Percentiles rank a stretch among this genome's conserved stretches.
Evolutionary conservation across 2,797 vertebrate species (phyloP).

Genomic region (Danio aesculapii): DNA sequence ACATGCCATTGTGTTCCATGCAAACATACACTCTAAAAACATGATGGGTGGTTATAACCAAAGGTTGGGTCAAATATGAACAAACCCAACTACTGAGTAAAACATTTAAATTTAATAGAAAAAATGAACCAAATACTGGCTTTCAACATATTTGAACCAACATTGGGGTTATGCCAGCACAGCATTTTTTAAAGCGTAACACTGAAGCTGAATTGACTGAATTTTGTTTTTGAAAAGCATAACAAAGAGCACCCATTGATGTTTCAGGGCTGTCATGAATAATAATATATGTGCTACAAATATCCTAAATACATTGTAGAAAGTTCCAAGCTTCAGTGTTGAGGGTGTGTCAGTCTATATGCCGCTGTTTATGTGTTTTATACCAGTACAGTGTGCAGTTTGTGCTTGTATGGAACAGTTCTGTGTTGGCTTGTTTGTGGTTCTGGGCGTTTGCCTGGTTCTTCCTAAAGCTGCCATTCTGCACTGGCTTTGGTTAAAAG

Average conservation of each 20-base stretch:
- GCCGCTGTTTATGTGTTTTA: conserved; percentile 74
- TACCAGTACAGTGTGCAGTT: conserved; percentile 69
- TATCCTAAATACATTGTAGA: background rate
- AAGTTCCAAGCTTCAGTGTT: conserved; percentile 55
- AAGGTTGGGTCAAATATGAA: no score
- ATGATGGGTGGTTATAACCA: no score
- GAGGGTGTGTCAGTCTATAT: conserved; percentile 70
- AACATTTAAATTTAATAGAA: no score
- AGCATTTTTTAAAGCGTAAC: background rate
- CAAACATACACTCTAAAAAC: no score
- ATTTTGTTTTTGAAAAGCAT: background rate
- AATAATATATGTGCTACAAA: background rate
- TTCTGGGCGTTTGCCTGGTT: conserved; percentile 81
- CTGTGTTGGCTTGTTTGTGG: conserved; percentile 75
- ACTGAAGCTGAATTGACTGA: background rate
- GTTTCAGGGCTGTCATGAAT: background rate
- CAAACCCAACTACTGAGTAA: no score
- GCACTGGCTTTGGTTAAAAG: conserved; percentile 73
- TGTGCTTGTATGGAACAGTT: conserved; percentile 56
- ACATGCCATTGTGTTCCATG: no score
- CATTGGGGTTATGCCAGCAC: background rate
- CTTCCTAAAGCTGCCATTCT: conserved; percentile 75
- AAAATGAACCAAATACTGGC: no score
- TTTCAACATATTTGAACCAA: background rate
- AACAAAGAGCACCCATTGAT: background rate